Evolutionary conservation across 2,888 invertebrate genomes (phyloP).

Genomic region (Drosophila stalkeri): DNA sequence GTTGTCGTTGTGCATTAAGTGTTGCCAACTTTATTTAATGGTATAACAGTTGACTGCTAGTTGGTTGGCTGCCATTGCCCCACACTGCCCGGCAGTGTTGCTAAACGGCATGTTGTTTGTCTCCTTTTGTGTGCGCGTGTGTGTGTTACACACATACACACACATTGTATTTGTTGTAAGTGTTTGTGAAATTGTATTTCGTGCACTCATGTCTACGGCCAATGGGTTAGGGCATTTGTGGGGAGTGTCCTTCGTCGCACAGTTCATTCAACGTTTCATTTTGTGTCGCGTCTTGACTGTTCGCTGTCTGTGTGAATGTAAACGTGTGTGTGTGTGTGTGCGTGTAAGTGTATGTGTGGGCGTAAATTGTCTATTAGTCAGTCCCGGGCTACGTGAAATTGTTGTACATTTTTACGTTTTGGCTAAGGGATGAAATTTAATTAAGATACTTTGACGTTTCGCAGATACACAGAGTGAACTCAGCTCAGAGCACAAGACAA

Average conservation of each 20-base stretch:
- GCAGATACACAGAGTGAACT: conserved; percentile 73
- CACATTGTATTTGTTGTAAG: conserved; percentile 50
- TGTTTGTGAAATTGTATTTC: conserved; percentile 68
- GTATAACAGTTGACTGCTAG: conserved; percentile 82
- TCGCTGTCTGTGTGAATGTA: conserved; percentile 22
- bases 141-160: no score
- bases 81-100: conserved; percentile 58
- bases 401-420: conserved; percentile 78
- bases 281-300: conserved; percentile 52
- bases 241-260: conserved; percentile 48
- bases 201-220: conserved; percentile 51
- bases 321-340: conserved; percentile 24
- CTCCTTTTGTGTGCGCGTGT: conserved; percentile 22
- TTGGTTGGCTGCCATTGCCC: conserved; percentile 55
- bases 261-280: conserved; percentile 63
- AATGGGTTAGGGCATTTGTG: conserved; percentile 53
- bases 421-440: conserved; percentile 83
- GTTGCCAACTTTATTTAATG: conserved; percentile 84
- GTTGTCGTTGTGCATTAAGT: conserved; percentile 80
- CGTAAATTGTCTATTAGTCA: conserved; percentile 82
- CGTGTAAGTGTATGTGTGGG: conserved; percentile 50
- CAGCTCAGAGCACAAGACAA: conserved; percentile 40
- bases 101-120: conserved; percentile 55
- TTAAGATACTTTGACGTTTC: conserved; percentile 82
- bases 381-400: conserved; percentile 73